These are phyloP conservation scores for Metalampra italica DNA, from an alignment of 2,888 invertebrate species.

Conservation along the genomic window DNA sequence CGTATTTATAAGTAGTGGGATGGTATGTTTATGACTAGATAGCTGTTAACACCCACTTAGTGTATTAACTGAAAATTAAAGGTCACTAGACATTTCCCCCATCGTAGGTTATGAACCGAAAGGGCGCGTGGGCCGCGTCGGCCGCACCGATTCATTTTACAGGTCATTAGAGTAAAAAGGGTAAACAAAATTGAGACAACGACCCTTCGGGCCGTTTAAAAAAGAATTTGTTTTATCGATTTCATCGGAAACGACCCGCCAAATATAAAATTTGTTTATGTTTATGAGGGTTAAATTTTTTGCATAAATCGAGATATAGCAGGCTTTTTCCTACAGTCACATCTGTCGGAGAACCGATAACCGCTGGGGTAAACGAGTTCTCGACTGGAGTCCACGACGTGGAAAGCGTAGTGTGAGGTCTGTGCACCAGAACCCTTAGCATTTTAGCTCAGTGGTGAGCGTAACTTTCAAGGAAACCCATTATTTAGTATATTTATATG, in stretches of 20 bases:
- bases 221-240: constrained; percentile 2
- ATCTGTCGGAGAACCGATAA: too few species aligned
- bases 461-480: too few species aligned
- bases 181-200: constrained; percentile 47
- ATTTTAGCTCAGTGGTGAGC: too few species aligned
- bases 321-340: too few species aligned
- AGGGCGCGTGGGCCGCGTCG: constrained; percentile 28
- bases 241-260: background rate
- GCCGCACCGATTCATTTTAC: constrained; percentile 53
- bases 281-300: background rate
- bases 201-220: constrained; percentile 12
- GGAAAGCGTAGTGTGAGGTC: too few species aligned
- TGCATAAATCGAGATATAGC: too few species aligned
- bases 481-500: too few species aligned
- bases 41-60: background rate
- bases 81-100: constrained; percentile 41
- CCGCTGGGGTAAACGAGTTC: too few species aligned
- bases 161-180: constrained; percentile 65
- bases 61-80: constrained; percentile 22
- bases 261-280: background rate
- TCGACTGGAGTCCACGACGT: too few species aligned
- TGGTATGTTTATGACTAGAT: too few species aligned
- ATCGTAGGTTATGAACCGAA: constrained; percentile 45
- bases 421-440: too few species aligned
- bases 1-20: too few species aligned